phyloP scores from a whole-genome alignment of 2,888 invertebrate species.

The Pantelozetes paolii region DNA sequence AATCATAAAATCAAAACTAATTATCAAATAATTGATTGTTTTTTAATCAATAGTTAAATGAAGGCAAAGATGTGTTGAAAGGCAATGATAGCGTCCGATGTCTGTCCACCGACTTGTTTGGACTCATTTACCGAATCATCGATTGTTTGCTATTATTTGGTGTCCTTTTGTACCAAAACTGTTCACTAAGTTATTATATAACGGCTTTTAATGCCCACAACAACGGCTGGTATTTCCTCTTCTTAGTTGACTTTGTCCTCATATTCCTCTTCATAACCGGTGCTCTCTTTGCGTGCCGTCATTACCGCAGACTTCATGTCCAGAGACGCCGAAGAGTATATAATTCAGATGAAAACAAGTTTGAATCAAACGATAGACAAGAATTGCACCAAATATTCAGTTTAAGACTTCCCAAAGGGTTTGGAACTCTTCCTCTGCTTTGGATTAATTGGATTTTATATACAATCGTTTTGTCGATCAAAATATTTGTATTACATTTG shows the following conservation, averaged over 20 bases:
- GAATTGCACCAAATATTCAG: background rate
- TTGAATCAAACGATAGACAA: background rate
- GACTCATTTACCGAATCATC: background rate
- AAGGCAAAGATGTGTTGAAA: background rate
- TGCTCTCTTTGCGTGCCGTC: background rate
- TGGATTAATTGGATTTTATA: constrained; percentile 27
- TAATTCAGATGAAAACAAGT: background rate
- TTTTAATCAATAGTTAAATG: background rate
- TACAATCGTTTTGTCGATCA: background rate
- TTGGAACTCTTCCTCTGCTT: constrained; percentile 2
- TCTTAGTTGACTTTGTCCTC: constrained; percentile 10
- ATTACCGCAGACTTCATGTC: constrained; percentile 11
- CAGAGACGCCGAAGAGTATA: background rate
- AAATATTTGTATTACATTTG: constrained; percentile 23
- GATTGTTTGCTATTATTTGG: constrained; percentile 13
- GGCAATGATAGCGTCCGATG: background rate
- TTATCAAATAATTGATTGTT: too few species aligned
- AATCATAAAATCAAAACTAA: too few species aligned
- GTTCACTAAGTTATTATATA: constrained; percentile 11
- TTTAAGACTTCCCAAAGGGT: background rate
- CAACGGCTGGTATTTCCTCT: constrained; percentile 5
- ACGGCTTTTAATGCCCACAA: background rate
- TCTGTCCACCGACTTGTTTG: background rate
- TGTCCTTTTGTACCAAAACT: background rate
- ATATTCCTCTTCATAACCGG: constrained; percentile 13